Evolutionary conservation across 2,888 invertebrate species (phyloP).

Genomic region (Eupithecia dodoneata): DNA sequence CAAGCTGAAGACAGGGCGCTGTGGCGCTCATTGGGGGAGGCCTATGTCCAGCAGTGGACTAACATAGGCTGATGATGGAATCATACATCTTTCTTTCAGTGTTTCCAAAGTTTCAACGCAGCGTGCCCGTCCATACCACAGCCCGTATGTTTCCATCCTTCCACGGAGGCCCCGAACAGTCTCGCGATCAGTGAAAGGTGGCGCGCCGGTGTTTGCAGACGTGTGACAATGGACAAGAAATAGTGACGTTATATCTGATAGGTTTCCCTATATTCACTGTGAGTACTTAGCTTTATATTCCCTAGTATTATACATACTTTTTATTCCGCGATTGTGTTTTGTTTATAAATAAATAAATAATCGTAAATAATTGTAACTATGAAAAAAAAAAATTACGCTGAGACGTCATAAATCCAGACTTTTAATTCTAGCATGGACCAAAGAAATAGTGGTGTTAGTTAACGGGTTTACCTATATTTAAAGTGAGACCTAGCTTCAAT

Average conservation of each 20-base stretch:
- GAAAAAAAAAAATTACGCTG: no score
- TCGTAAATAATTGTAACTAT: no score
- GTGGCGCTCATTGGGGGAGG: no score
- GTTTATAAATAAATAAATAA: background rate
- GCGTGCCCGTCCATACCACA: background rate
- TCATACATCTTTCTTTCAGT: no score
- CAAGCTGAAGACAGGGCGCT: no score
- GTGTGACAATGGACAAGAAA: slow-evolving; percentile 45
- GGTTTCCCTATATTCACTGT: slow-evolving; percentile 50
- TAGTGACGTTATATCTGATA: slow-evolving; percentile 41
- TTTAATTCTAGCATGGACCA: no score
- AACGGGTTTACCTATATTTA: no score
- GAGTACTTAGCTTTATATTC: slow-evolving; percentile 38
- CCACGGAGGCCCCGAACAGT: slow-evolving; percentile 42
- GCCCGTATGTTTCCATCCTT: slow-evolving; percentile 12
- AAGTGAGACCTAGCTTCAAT: no score
- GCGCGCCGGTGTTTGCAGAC: slow-evolving; percentile 45
- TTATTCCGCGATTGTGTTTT: background rate
- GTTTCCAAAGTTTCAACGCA: background rate
- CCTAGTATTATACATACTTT: background rate
- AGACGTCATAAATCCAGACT: no score
- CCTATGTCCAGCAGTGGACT: no score
- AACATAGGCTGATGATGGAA: no score
- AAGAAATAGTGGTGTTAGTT: no score
- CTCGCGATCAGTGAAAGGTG: slow-evolving; percentile 67